Evolutionary conservation across 2,888 invertebrate genomes (phyloP).

Genomic region (Calameuta filiformis): DNA sequence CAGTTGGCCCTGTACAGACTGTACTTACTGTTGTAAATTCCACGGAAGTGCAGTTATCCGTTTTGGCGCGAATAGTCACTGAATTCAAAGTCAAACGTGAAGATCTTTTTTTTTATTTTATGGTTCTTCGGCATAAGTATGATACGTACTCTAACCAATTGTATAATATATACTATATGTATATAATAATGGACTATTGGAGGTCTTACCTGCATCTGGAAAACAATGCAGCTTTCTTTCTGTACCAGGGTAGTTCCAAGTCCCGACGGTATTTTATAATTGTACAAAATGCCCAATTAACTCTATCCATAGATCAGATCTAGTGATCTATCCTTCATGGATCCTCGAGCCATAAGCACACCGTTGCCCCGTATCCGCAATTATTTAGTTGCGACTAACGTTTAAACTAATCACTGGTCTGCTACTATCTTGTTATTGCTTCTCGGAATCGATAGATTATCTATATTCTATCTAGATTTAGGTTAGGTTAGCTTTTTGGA

Average conservation of each 20-base stretch:
- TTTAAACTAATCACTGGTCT: slow-evolving; percentile 2
- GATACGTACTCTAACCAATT: background rate
- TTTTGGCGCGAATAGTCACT: background rate
- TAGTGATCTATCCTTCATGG: background rate
- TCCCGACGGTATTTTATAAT: background rate
- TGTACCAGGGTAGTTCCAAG: background rate
- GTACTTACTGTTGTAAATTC: background rate
- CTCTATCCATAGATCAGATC: background rate
- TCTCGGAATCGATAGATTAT: background rate
- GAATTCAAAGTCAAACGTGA: background rate
- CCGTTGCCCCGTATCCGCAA: background rate
- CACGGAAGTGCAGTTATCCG: background rate
- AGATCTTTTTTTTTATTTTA: too few species aligned
- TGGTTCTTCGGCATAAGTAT: background rate
- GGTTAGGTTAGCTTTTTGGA: background rate
- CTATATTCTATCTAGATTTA: background rate
- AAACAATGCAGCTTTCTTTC: slow-evolving; percentile 1
- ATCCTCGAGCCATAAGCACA: background rate
- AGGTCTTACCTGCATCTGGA: background rate
- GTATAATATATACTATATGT: background rate
- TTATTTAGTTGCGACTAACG: slow-evolving; percentile 1
- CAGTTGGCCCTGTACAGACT: background rate
- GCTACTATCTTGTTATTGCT: background rate
- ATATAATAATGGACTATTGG: background rate
- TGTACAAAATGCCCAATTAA: background rate